Evolutionary conservation across 1,140 invertebrate species (phyloP).

Genomic region (Cotesia vestalis): DNA sequence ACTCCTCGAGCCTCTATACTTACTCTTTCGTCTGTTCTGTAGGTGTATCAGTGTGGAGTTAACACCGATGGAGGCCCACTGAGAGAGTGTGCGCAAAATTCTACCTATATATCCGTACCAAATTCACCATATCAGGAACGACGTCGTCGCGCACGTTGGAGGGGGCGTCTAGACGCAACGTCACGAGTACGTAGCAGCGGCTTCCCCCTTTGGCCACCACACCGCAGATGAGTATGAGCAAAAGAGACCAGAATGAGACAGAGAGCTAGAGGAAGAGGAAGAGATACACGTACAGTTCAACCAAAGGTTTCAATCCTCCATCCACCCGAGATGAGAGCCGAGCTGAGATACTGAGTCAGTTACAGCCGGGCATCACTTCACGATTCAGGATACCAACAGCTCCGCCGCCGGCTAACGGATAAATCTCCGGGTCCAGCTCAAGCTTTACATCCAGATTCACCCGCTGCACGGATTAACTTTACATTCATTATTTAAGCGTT

Average conservation of each 20-base stretch:
- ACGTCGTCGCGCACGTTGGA: slow-evolving; percentile 59
- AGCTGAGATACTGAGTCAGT: too few relatives aligned
- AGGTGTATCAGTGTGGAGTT: too few relatives aligned
- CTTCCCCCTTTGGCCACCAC: slow-evolving; percentile 49
- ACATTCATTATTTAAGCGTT: not conserved
- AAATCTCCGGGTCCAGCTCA: too few relatives aligned
- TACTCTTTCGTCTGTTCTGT: too few relatives aligned
- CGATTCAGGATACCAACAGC: too few relatives aligned
- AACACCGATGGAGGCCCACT: too few relatives aligned
- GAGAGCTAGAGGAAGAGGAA: slow-evolving; percentile 41
- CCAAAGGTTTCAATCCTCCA: slow-evolving; percentile 31
- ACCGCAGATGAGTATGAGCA: slow-evolving; percentile 44
- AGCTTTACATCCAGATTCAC: too few relatives aligned
- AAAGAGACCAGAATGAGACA: slow-evolving; percentile 7
- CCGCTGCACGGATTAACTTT: not conserved
- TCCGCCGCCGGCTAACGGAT: too few relatives aligned
- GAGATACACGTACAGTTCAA: slow-evolving; percentile 16
- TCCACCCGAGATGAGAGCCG: not conserved
- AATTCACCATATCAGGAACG: slow-evolving; percentile 32
- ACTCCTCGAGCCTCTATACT: too few relatives aligned
- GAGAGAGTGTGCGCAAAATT: slow-evolving; percentile 1
- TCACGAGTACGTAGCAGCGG: slow-evolving; percentile 60
- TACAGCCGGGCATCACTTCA: too few relatives aligned
- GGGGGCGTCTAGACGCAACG: slow-evolving; percentile 66
- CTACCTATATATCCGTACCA: slow-evolving; percentile 5